Evolutionary conservation across 2,113 vertebrate genomes (phyloP).

Genomic region (Carettochelys insculpta): DNA sequence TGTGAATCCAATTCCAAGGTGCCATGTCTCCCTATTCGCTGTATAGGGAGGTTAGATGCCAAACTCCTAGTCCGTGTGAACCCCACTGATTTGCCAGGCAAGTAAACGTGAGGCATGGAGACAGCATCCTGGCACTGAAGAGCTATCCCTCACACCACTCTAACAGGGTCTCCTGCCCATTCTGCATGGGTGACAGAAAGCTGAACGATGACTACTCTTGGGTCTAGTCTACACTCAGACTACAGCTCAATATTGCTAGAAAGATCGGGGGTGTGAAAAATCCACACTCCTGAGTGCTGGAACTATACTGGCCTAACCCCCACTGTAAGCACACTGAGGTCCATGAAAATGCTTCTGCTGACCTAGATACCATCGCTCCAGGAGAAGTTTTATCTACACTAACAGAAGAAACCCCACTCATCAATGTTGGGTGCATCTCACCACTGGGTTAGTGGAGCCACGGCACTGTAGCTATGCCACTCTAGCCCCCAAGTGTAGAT

Average conservation of each 20-base stretch:
- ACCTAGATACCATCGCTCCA: background rate
- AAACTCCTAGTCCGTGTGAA: too few species aligned
- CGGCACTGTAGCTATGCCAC: too few species aligned
- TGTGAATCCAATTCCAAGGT: too few species aligned
- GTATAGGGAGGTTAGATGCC: too few species aligned
- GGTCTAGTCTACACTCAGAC: background rate
- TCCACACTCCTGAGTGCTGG: background rate
- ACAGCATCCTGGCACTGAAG: too few species aligned
- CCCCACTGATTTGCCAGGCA: too few species aligned
- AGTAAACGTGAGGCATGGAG: too few species aligned
- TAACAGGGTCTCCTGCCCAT: background rate
- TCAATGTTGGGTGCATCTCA: too few species aligned
- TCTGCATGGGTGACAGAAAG: background rate
- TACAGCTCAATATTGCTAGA: background rate
- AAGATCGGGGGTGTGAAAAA: background rate
- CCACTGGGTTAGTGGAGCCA: too few species aligned
- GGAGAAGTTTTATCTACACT: background rate
- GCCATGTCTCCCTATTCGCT: too few species aligned
- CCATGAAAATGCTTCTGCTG: background rate
- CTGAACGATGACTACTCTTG: background rate
- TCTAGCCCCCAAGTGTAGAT: too few species aligned
- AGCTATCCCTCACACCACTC: background rate
- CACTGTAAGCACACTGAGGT: background rate
- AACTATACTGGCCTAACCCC: background rate
- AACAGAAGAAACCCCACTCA: background rate